Conservation (phyloP, 2,113 vertebrate species). For the Nansenia antarctica region DNA sequence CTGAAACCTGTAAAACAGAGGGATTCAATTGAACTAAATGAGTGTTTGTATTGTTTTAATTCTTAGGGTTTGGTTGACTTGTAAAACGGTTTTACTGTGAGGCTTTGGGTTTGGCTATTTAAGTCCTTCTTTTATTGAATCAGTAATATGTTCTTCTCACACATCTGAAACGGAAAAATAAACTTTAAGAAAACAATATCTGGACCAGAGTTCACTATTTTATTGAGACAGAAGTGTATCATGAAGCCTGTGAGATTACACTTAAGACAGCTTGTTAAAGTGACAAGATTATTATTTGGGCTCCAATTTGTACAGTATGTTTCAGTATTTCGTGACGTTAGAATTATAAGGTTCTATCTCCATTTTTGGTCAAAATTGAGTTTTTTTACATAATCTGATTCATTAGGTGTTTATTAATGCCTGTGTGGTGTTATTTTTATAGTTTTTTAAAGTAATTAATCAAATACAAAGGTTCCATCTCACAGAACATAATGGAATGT, state of each 20-base stretch:
- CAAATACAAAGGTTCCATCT: too few species aligned
- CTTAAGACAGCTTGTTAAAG: not conserved
- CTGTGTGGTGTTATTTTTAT: too few species aligned
- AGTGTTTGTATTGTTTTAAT: constrained; percentile 17
- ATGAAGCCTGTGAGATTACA: not conserved
- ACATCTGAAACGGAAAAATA: constrained; percentile 16
- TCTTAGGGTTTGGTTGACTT: constrained; percentile 21
- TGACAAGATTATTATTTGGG: too few species aligned
- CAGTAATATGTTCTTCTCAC: too few species aligned
- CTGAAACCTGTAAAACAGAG: not conserved
- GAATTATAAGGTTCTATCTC: too few species aligned
- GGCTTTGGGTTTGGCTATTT: constrained; percentile 3
- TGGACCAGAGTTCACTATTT: not conserved
- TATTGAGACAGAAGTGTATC: not conserved
- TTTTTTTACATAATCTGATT: too few species aligned
- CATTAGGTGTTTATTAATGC: too few species aligned
- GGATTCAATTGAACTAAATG: not conserved
- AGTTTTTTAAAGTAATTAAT: too few species aligned
- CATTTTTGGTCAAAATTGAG: too few species aligned
- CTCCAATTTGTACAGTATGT: too few species aligned
- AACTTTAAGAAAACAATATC: not conserved
- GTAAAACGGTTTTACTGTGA: constrained; percentile 24
- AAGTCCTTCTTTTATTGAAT: constrained; percentile 6
- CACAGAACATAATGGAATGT: too few species aligned
- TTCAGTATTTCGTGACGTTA: too few species aligned